phyloP scores from a whole-genome alignment of 1,140 invertebrate genomes.

The Achroia grisella region DNA sequence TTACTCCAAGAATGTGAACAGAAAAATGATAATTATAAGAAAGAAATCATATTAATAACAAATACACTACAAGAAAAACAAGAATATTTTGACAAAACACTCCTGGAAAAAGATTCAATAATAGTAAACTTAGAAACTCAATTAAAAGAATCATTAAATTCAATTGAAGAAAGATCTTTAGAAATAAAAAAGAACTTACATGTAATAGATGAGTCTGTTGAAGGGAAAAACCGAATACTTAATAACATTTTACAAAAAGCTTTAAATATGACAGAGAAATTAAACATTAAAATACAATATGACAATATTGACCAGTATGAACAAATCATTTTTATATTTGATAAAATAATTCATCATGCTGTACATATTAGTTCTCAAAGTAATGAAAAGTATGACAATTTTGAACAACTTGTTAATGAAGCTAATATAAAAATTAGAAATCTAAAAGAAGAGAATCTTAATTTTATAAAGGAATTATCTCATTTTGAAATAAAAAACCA shows the following conservation, averaged over 20 bases:
- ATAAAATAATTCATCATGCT: conserved; percentile 17
- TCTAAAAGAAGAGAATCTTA: conserved; percentile 32
- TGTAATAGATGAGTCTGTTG: conserved; percentile 11
- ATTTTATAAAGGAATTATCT: conserved; percentile 24
- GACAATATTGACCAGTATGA: conserved; percentile 14
- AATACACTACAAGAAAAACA: too few relatives aligned
- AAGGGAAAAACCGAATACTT: conserved; percentile 19
- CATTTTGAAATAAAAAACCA: conserved; percentile 26
- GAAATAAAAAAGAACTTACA: neutral
- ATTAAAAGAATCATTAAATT: neutral
- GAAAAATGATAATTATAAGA: too few relatives aligned
- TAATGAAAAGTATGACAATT: conserved; percentile 4
- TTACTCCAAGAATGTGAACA: conserved; percentile 3
- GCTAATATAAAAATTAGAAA: conserved; percentile 26
- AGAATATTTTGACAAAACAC: too few relatives aligned
- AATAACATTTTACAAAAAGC: conserved; percentile 20
- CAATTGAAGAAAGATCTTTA: neutral
- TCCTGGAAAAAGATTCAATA: neutral
- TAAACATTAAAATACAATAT: conserved; percentile 23
- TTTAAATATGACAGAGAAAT: conserved; percentile 13
- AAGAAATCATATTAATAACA: neutral
- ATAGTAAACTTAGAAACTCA: conserved; percentile 2
- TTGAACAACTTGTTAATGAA: conserved; percentile 20
- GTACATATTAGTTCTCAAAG: too few relatives aligned
- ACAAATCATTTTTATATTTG: conserved; percentile 25